These are phyloP conservation scores for Poecilus cupreus DNA, from an alignment of 2,888 invertebrate species.

Conservation along the genomic window DNA sequence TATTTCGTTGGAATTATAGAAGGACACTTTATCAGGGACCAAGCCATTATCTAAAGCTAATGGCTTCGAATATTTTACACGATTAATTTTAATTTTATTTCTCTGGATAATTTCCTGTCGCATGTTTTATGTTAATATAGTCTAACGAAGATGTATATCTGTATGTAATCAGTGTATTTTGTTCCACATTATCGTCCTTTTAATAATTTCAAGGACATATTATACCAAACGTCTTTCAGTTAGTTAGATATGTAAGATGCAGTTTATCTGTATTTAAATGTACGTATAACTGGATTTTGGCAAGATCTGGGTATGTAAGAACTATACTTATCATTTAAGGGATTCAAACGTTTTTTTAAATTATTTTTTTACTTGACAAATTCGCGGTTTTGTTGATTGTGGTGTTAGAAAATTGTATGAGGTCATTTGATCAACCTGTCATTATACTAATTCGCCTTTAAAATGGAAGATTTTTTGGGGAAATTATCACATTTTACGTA, in stretches of 20 bases:
- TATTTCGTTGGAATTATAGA: too few relatives aligned
- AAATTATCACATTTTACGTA: too few relatives aligned
- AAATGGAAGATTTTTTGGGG: too few relatives aligned
- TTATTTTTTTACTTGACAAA: too few relatives aligned
- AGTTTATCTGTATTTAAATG: not conserved
- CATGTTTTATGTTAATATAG: too few relatives aligned
- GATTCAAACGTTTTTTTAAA: too few relatives aligned
- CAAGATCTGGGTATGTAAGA: constrained; percentile 20
- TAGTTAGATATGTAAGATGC: constrained; percentile 35
- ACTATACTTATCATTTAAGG: too few relatives aligned
- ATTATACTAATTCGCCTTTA: too few relatives aligned
- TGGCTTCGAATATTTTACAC: not conserved
- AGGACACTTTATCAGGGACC: constrained; percentile 33
- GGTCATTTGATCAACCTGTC: too few relatives aligned
- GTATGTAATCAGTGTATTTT: not conserved
- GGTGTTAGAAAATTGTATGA: too few relatives aligned
- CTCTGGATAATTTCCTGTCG: too few relatives aligned
- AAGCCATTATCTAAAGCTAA: constrained; percentile 9
- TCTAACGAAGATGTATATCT: not conserved
- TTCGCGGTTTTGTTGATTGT: too few relatives aligned
- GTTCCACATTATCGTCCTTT: constrained; percentile 24
- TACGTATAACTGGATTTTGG: not conserved
- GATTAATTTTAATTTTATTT: not conserved
- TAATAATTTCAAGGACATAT: constrained; percentile 15
- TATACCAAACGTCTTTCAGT: constrained; percentile 57